phyloP scores from a whole-genome alignment of 2,888 invertebrate species.

The Drosophila mimetica region DNA sequence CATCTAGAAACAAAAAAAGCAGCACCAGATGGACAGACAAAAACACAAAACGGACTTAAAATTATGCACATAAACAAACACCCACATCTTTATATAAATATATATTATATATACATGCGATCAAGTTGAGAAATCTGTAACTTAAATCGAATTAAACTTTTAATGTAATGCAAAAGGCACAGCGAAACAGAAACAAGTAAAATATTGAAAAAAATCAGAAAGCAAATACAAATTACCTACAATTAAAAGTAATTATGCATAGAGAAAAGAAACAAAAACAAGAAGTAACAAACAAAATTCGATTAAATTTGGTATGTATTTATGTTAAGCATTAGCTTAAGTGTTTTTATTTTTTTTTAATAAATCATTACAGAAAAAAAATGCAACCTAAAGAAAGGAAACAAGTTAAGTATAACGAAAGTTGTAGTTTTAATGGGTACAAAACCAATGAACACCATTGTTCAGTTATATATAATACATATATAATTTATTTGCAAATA shows the following conservation, averaged over 20 bases:
- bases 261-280: conserved; percentile 21
- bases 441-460: background rate
- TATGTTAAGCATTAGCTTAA: conserved; percentile 73
- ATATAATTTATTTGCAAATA: conserved; percentile 10
- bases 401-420: conserved; percentile 7
- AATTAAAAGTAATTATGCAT: conserved; percentile 34
- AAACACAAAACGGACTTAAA: conserved; percentile 7
- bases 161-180: conserved; percentile 51
- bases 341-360: conserved; percentile 79
- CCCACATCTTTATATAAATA: conserved; percentile 17
- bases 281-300: conserved; percentile 43
- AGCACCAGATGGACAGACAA: conserved; percentile 22
- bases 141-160: conserved; percentile 73
- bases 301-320: conserved; percentile 69
- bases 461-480: conserved; percentile 9
- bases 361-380: conserved; percentile 55
- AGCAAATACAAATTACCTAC: conserved; percentile 21
- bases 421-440: background rate
- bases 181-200: conserved; percentile 30
- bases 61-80: conserved; percentile 10
- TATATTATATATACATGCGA: conserved; percentile 15
- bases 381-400: conserved; percentile 21
- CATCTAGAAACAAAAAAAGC: conserved; percentile 1
- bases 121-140: conserved; percentile 48
- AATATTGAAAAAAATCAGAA: conserved; percentile 20